These are phyloP conservation scores for Cliona cf. orientalis DNA, from an alignment of 37 sponge, comb jelly and placozoan genomes.

Conservation along the genomic window DNA sequence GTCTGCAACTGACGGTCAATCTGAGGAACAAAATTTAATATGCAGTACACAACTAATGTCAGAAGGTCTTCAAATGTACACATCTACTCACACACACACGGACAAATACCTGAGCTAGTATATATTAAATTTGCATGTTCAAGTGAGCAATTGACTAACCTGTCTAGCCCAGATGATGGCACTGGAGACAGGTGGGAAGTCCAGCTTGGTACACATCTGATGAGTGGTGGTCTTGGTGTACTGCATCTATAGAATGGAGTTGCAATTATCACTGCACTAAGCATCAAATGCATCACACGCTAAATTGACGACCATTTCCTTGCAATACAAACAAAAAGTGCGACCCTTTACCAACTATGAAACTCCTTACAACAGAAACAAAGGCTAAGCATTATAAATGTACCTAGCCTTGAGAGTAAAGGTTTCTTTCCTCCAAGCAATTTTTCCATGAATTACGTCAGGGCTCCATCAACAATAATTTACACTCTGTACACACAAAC, in stretches of 20 bases:
- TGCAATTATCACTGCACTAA: too few species aligned
- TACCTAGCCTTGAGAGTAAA: too few species aligned
- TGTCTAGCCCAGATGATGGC: slow-evolving; percentile 99
- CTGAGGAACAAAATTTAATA: slow-evolving; percentile 41
- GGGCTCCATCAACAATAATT: too few species aligned
- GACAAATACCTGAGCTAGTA: neutral
- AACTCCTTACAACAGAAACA: too few species aligned
- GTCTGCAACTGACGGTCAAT: slow-evolving; percentile 90
- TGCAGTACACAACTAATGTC: neutral
- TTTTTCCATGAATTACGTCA: too few species aligned
- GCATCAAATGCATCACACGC: too few species aligned
- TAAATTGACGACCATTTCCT: too few species aligned
- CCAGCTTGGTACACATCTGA: slow-evolving; percentile 77
- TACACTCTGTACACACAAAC: slow-evolving; percentile 50
- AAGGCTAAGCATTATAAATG: too few species aligned
- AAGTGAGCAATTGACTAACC: slow-evolving; percentile 42
- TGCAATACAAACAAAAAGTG: too few species aligned
- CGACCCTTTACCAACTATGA: too few species aligned
- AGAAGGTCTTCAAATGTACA: neutral
- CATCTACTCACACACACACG: neutral
- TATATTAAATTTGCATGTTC: neutral
- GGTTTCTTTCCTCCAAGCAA: too few species aligned
- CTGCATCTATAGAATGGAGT: slow-evolving; percentile 61
- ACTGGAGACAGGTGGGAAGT: slow-evolving; percentile 96
- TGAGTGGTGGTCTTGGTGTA: slow-evolving; percentile 87